These are phyloP conservation scores for Trissoscelio sp. DNA, from an alignment of 2,888 invertebrate genomes.

Conservation along the genomic window DNA sequence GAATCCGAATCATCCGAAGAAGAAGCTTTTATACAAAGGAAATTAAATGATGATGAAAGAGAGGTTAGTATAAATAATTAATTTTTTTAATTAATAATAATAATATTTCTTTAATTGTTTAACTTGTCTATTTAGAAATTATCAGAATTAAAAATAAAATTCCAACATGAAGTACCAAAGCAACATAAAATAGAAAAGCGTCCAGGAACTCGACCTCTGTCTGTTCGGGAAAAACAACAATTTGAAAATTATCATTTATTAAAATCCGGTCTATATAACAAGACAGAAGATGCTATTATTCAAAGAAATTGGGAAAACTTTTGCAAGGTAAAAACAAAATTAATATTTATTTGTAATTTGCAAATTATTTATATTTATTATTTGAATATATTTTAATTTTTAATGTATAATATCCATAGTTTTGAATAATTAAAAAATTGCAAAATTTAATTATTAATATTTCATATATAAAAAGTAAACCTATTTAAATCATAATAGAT, in stretches of 20 bases:
- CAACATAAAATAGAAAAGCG: conserved; percentile 10
- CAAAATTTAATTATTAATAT: too few species aligned
- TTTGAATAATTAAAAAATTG: too few species aligned
- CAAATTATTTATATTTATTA: background rate
- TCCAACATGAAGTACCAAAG: conserved; percentile 11
- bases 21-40: too few species aligned
- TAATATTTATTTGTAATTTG: background rate
- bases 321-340: conserved; percentile 35
- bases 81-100: too few species aligned
- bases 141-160: too few species aligned
- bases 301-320: conserved; percentile 40
- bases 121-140: too few species aligned
- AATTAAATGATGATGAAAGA: too few species aligned
- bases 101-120: background rate
- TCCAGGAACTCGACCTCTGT: background rate
- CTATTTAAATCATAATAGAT: too few species aligned
- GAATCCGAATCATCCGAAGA: too few species aligned
- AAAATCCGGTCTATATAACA: background rate
- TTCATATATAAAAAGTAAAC: too few species aligned
- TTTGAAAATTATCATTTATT: conserved; percentile 4
- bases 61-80: too few species aligned
- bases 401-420: background rate
- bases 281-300: conserved; percentile 14
- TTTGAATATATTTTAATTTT: background rate
- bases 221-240: background rate